Evolutionary conservation across 2,113 vertebrate genomes (phyloP).

Genomic region (Malurus melanocephalus): DNA sequence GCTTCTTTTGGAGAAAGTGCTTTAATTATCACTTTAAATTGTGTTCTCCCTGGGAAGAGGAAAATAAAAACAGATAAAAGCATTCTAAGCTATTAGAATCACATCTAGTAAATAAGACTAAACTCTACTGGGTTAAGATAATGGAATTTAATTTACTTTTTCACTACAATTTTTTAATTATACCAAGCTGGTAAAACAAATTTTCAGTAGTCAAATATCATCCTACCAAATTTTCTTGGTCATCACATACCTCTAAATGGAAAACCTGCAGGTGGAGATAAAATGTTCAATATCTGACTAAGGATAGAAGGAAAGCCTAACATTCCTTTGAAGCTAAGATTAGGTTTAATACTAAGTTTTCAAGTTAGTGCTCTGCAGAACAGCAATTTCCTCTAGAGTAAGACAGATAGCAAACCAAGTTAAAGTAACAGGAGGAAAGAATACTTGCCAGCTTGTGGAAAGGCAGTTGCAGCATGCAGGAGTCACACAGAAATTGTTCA

Average conservation of each 20-base stretch:
- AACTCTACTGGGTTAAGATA: not conserved
- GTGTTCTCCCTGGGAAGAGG: constrained; percentile 71
- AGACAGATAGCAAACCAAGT: not conserved
- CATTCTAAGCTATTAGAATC: not conserved
- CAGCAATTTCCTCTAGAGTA: not conserved
- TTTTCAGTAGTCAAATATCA: not conserved
- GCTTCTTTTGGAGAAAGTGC: constrained; percentile 78
- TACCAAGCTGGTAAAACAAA: not conserved
- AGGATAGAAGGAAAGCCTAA: not conserved
- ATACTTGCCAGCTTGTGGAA: constrained; percentile 39
- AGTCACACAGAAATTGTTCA: constrained; percentile 27
- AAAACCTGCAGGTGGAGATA: not conserved
- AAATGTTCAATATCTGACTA: not conserved
- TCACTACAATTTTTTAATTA: not conserved
- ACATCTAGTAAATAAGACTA: not conserved
- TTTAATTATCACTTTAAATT: constrained; percentile 84
- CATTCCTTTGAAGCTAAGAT: not conserved
- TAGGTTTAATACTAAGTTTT: not conserved
- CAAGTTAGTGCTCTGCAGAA: not conserved
- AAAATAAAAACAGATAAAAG: constrained; percentile 3
- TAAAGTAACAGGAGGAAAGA: constrained; percentile 14
- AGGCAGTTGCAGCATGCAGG: constrained; percentile 27
- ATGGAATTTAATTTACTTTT: not conserved
- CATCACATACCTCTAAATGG: not conserved
- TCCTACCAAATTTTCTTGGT: not conserved